A percentile compares a stretch with the other conserved stretches of the same genome.
Evolutionary conservation across 2,888 invertebrate genomes (phyloP).

Genomic region (Philopedon plagiatum): DNA sequence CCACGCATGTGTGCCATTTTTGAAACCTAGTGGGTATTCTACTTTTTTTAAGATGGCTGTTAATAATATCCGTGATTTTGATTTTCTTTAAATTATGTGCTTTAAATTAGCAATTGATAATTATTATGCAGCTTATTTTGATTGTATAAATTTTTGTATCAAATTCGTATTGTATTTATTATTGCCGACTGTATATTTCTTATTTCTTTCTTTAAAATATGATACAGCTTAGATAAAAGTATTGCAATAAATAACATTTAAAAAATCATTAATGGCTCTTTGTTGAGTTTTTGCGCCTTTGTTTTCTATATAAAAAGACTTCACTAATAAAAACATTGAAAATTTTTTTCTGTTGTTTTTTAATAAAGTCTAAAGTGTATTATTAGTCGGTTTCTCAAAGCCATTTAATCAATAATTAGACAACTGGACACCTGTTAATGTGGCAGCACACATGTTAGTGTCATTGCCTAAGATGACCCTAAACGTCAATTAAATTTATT

Average conservation of each 20-base stretch:
- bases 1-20: too few species aligned
- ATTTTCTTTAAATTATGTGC: not conserved
- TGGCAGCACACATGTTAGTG: too few species aligned
- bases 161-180: conserved; percentile 56
- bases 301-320: conserved; percentile 42
- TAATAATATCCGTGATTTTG: too few species aligned
- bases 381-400: too few species aligned
- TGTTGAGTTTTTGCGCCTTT: conserved; percentile 22
- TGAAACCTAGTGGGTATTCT: too few species aligned
- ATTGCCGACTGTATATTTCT: conserved; percentile 59
- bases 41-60: too few species aligned
- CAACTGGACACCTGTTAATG: too few species aligned
- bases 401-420: too few species aligned
- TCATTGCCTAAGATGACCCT: too few species aligned
- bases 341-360: not conserved
- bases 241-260: conserved; percentile 51
- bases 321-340: conserved; percentile 36
- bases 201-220: conserved; percentile 53
- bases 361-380: too few species aligned
- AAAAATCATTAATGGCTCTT: conserved; percentile 18
- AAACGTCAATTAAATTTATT: too few species aligned
- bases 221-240: conserved; percentile 57
- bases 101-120: conserved; percentile 15
- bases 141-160: conserved; percentile 59
- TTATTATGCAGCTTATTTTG: conserved; percentile 49